These are phyloP conservation scores for Agonopterix subpropinquella DNA, from an alignment of 2,888 invertebrate genomes.

Conservation along the genomic window DNA sequence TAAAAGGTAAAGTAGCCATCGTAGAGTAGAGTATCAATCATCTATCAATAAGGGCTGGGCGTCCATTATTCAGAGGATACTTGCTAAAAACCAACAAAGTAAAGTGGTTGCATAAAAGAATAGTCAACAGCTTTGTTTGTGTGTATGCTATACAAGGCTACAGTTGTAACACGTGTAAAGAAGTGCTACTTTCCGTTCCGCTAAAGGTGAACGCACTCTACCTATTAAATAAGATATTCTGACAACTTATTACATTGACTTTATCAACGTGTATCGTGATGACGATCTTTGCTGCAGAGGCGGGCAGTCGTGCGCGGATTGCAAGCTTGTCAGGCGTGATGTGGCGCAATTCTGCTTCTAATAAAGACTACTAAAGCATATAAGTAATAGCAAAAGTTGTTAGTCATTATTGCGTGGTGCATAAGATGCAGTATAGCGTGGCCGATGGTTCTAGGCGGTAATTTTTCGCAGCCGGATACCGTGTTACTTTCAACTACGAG, in stretches of 20 bases:
- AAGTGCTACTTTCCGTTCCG: constrained; percentile 5
- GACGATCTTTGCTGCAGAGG: constrained; percentile 17
- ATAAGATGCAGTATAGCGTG: constrained; percentile 32
- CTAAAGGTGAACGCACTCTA: constrained; percentile 22
- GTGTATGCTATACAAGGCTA: too few species aligned
- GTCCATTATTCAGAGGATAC: too few species aligned
- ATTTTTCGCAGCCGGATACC: constrained; percentile 71
- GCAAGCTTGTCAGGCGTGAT: constrained; percentile 11
- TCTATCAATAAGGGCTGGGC: too few species aligned
- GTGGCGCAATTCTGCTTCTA: constrained; percentile 23
- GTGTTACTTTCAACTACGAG: constrained; percentile 68
- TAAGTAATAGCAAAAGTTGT: constrained; percentile 12
- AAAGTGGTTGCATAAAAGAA: too few species aligned
- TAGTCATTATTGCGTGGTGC: constrained; percentile 17
- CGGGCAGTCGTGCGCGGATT: constrained; percentile 12
- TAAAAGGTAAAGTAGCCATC: too few species aligned
- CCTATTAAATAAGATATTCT: constrained; percentile 25
- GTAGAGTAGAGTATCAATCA: too few species aligned
- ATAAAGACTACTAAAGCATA: constrained; percentile 21
- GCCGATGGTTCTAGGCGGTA: constrained; percentile 36
- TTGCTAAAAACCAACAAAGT: too few species aligned
- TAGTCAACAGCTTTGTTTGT: too few species aligned
- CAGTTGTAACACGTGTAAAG: too few species aligned
- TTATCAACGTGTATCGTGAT: constrained; percentile 25
- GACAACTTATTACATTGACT: constrained; percentile 15